A percentile compares a stretch with the other conserved stretches of the same genome.
These are phyloP conservation scores for Biston betularia DNA, from an alignment of 2,888 invertebrate species.

Conservation along the genomic window DNA sequence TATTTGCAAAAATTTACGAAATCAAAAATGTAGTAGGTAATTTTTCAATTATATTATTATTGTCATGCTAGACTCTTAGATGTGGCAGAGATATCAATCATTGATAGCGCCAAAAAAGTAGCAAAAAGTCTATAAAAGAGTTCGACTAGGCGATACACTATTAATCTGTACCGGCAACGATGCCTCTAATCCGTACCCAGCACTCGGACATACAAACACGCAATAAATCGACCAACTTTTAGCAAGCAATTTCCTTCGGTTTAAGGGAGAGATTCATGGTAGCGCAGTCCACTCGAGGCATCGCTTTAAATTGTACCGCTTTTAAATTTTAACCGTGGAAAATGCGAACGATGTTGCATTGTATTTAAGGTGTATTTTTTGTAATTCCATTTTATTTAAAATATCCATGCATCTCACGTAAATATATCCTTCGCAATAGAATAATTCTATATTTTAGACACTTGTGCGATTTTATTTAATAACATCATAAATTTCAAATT, in stretches of 20 bases:
- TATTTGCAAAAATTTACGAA: too few relatives aligned
- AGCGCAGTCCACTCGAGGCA: slow-evolving; percentile 44
- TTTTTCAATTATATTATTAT: too few relatives aligned
- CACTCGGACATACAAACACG: slow-evolving; percentile 66
- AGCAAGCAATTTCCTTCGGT: slow-evolving; percentile 80
- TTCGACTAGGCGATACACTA: neutral
- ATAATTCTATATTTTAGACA: neutral
- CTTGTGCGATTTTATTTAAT: too few relatives aligned
- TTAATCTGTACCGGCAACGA: slow-evolving; percentile 34
- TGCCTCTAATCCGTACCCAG: slow-evolving; percentile 53
- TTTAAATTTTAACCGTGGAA: slow-evolving; percentile 46
- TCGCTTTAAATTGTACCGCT: slow-evolving; percentile 44
- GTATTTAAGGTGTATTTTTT: neutral
- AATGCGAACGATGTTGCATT: slow-evolving; percentile 20
- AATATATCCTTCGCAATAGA: neutral
- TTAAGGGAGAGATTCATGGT: slow-evolving; percentile 77
- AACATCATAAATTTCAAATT: too few relatives aligned
- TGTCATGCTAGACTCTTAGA: too few relatives aligned
- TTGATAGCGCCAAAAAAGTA: slow-evolving; percentile 27
- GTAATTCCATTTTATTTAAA: neutral
- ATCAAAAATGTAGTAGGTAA: too few relatives aligned
- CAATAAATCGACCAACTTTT: slow-evolving; percentile 81
- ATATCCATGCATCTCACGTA: neutral
- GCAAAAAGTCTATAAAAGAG: slow-evolving; percentile 10
- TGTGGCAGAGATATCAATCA: slow-evolving; percentile 5